Conservation (phyloP, 2,888 invertebrate genomes). For the Lasioglossum pauxillum region DNA sequence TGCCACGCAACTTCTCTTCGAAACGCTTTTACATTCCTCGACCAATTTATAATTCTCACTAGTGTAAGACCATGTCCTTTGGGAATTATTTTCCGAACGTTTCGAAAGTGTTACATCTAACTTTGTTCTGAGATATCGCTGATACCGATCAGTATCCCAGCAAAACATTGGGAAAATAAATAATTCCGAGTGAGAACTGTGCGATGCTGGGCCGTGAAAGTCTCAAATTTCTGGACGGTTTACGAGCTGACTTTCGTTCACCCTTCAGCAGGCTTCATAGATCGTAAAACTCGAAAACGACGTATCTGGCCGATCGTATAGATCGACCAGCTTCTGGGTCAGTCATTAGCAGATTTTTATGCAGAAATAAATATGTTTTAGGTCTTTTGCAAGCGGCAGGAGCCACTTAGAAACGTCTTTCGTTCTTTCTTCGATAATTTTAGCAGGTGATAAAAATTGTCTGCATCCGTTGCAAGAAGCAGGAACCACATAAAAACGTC, state of each 20-base stretch:
- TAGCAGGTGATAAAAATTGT: too few relatives aligned
- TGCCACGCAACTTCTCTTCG: not conserved
- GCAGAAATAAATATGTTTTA: too few relatives aligned
- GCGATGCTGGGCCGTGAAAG: not conserved
- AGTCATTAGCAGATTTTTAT: not conserved
- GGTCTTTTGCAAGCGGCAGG: too few relatives aligned
- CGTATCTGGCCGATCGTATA: constrained; percentile 16
- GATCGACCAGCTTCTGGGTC: constrained; percentile 3
- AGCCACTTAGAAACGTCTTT: too few relatives aligned
- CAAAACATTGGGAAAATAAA: not conserved
- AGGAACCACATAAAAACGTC: too few relatives aligned
- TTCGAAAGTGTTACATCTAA: not conserved
- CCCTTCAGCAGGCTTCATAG: not conserved
- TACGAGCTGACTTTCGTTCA: not conserved
- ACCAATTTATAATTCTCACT: not conserved
- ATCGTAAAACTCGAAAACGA: constrained; percentile 19
- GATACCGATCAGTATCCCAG: not conserved
- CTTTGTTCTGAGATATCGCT: not conserved
- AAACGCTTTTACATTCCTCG: not conserved
- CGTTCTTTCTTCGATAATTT: too few relatives aligned
- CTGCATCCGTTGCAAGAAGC: too few relatives aligned
- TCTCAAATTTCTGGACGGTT: not conserved
- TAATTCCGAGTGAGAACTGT: not conserved
- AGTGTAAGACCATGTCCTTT: not conserved
- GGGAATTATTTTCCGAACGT: not conserved